Percentiles rank a stretch among this genome's conserved stretches.
These are phyloP conservation scores for Drosophila mettleri DNA, from an alignment of 2,888 invertebrate species.

Conservation along the genomic window DNA sequence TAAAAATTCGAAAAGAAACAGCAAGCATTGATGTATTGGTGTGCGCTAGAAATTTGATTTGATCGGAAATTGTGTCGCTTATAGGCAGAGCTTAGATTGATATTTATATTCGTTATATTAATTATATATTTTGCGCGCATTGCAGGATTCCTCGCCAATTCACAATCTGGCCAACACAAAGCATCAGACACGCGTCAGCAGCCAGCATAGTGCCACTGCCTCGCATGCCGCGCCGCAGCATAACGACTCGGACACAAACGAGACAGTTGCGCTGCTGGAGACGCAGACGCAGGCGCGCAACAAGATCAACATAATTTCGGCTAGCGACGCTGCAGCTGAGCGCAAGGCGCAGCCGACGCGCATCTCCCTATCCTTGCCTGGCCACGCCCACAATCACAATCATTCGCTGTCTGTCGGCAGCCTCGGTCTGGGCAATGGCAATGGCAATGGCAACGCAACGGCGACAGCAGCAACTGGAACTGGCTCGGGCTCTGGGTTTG, in stretches of 20 bases:
- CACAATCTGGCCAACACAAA: slow-evolving; percentile 85
- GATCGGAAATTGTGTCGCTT: neutral
- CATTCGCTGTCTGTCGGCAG: slow-evolving; percentile 45
- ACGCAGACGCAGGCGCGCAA: slow-evolving; percentile 78
- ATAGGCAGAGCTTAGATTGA: neutral
- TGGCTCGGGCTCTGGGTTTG: slow-evolving; percentile 7
- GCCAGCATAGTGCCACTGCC: slow-evolving; percentile 70
- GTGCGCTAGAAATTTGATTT: neutral
- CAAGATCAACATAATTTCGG: slow-evolving; percentile 82
- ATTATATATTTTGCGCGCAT: neutral
- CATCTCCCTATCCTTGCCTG: slow-evolving; percentile 48
- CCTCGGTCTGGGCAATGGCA: slow-evolving; percentile 56
- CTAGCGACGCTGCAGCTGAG: slow-evolving; percentile 57
- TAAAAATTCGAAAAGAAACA: neutral
- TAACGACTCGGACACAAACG: slow-evolving; percentile 77
- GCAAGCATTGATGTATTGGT: neutral
- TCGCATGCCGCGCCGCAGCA: slow-evolving; percentile 62
- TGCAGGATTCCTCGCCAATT: slow-evolving; percentile 84
- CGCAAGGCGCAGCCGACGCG: slow-evolving; percentile 50
- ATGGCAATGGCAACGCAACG: slow-evolving; percentile 3
- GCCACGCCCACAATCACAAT: slow-evolving; percentile 26
- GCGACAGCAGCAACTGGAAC: slow-evolving; percentile 41
- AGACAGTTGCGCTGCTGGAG: slow-evolving; percentile 84
- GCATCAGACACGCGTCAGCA: slow-evolving; percentile 81
- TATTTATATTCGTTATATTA: neutral